These are phyloP conservation scores for Rhagium mordax DNA, from an alignment of 2,888 invertebrate species.

Conservation along the genomic window DNA sequence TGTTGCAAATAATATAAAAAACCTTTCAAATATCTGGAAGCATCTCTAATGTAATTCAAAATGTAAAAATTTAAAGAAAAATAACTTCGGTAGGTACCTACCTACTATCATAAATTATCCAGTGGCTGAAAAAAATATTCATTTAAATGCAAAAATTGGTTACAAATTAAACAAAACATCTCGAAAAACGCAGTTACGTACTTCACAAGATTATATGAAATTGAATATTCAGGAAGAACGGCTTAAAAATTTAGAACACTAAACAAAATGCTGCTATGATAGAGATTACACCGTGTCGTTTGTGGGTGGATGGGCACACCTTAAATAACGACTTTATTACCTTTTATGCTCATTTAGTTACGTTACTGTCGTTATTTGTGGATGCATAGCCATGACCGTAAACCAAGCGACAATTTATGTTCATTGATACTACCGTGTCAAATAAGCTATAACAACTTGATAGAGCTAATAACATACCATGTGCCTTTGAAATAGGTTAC, in stretches of 20 bases:
- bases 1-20: too few relatives aligned
- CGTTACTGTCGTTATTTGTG: constrained; percentile 19
- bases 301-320: constrained; percentile 25
- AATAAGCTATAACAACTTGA: constrained; percentile 7
- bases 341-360: constrained; percentile 23
- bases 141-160: too few relatives aligned
- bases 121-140: too few relatives aligned
- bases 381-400: constrained; percentile 19
- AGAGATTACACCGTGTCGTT: background rate
- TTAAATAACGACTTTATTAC: constrained; percentile 23
- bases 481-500: background rate
- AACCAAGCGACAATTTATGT: constrained; percentile 24
- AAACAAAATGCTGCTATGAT: background rate
- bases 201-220: background rate
- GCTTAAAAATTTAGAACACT: background rate
- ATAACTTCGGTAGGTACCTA: too few relatives aligned
- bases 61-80: too few relatives aligned
- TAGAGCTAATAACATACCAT: background rate
- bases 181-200: too few relatives aligned
- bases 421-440: constrained; percentile 15
- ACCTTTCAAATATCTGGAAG: too few relatives aligned
- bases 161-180: too few relatives aligned
- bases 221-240: background rate
- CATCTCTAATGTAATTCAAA: too few relatives aligned
- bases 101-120: too few relatives aligned